phyloP scores from a whole-genome alignment of 2,113 vertebrate species.

The Sinocyclocheilus anshuiensis region DNA sequence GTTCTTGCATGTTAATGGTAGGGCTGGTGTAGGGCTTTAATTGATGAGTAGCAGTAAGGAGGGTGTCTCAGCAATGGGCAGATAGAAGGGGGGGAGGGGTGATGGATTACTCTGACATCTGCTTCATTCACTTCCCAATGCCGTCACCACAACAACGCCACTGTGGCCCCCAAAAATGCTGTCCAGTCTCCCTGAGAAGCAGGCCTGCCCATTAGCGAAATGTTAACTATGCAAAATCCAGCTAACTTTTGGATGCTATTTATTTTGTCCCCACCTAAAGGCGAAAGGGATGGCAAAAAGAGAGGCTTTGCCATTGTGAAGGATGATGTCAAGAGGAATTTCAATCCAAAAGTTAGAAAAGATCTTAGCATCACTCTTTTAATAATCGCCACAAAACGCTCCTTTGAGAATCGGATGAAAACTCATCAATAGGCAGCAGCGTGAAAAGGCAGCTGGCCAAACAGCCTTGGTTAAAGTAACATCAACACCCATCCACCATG shows the following conservation, averaged over 20 bases:
- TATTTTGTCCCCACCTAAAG: slow-evolving; percentile 77
- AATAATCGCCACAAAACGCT: slow-evolving; percentile 80
- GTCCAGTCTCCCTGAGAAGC: slow-evolving; percentile 80
- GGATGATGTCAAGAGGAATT: slow-evolving; percentile 85
- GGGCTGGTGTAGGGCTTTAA: slow-evolving; percentile 62
- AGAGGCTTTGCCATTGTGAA: slow-evolving; percentile 72
- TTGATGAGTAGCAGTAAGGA: slow-evolving; percentile 68
- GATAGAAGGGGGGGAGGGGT: slow-evolving; percentile 68
- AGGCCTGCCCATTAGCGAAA: slow-evolving; percentile 83
- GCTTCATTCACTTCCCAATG: slow-evolving; percentile 84
- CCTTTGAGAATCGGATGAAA: slow-evolving; percentile 66
- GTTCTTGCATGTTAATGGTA: slow-evolving; percentile 59
- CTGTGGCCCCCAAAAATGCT: slow-evolving; percentile 84
- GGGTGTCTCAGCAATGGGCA: slow-evolving; percentile 77
- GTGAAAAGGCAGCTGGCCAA: slow-evolving; percentile 73
- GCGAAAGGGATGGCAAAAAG: slow-evolving; percentile 55
- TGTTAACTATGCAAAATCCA: slow-evolving; percentile 87
- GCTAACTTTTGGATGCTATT: slow-evolving; percentile 78
- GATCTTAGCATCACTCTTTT: slow-evolving; percentile 74
- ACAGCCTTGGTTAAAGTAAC: slow-evolving; percentile 65
- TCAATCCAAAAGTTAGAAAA: slow-evolving; percentile 79
- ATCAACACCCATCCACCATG: slow-evolving; percentile 59
- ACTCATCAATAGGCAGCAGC: slow-evolving; percentile 69
- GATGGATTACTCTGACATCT: slow-evolving; percentile 90
- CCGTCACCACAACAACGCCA: slow-evolving; percentile 86